A percentile compares a stretch with the other conserved stretches of the same genome.
phyloP scores from a whole-genome alignment of 2,797 vertebrate genomes.

The Rallus crepitans region DNA sequence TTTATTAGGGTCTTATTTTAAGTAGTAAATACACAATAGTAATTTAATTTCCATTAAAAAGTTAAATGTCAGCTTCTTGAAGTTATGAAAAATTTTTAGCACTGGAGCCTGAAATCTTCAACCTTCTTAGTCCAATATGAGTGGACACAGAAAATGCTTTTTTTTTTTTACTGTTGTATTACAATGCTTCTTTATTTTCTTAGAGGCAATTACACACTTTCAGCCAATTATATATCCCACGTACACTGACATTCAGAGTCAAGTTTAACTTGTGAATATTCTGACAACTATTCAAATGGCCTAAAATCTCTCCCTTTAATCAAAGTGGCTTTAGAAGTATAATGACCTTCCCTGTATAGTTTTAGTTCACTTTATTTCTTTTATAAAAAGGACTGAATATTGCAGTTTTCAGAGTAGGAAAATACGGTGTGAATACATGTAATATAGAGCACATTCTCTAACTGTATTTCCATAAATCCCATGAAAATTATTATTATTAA shows the following conservation, averaged over 20 bases:
- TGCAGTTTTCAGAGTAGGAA: background rate
- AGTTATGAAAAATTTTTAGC: background rate
- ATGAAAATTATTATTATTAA: conserved; percentile 37
- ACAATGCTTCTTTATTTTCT: background rate
- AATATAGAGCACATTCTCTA: background rate
- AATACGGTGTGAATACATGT: background rate
- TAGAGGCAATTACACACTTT: background rate
- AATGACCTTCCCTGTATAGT: background rate
- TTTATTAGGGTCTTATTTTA: background rate
- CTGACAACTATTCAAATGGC: background rate
- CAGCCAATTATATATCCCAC: background rate
- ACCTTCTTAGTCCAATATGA: background rate
- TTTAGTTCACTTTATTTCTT: background rate
- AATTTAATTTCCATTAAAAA: background rate
- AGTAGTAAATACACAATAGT: background rate
- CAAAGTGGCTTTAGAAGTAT: background rate
- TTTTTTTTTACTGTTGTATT: background rate
- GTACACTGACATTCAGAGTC: background rate
- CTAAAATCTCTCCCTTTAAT: conserved; percentile 21
- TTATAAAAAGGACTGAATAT: background rate
- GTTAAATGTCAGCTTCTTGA: background rate
- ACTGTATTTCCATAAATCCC: conserved; percentile 2
- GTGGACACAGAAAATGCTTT: background rate
- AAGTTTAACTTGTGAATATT: background rate
- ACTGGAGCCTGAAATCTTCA: background rate